Conservation (phyloP, 2,888 invertebrate genomes). For the Barypeithes pellucidus region DNA sequence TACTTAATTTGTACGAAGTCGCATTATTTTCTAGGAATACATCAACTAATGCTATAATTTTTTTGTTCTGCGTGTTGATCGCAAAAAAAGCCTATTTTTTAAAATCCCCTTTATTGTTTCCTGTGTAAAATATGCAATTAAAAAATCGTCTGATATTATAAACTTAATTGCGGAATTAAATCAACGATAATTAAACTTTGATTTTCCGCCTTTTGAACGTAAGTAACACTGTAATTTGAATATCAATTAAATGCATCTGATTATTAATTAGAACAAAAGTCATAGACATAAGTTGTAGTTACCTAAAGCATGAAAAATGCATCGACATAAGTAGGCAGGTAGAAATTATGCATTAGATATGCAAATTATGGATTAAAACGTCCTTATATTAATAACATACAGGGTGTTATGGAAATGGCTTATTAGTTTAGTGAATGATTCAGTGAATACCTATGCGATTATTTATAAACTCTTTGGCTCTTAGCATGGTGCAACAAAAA, state of each 20-base stretch:
- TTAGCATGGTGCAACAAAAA: too few relatives aligned
- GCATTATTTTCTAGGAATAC: conserved; percentile 9
- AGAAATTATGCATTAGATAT: conserved; percentile 18
- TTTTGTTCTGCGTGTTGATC: background rate
- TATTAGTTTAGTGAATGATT: too few relatives aligned
- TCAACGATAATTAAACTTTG: conserved; percentile 48
- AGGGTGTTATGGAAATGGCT: too few relatives aligned
- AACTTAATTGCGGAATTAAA: conserved; percentile 55
- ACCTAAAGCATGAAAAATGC: conserved; percentile 11
- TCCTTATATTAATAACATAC: too few relatives aligned
- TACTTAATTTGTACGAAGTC: conserved; percentile 4
- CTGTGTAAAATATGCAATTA: conserved; percentile 35
- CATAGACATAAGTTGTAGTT: conserved; percentile 8
- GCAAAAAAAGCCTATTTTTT: conserved; percentile 17
- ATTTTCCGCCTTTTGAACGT: conserved; percentile 38
- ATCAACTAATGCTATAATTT: conserved; percentile 6
- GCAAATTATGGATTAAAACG: background rate
- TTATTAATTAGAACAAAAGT: conserved; percentile 29
- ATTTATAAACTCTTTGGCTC: too few relatives aligned
- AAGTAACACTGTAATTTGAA: conserved; percentile 29
- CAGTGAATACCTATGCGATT: too few relatives aligned
- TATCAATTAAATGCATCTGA: conserved; percentile 37
- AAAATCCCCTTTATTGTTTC: conserved; percentile 33
- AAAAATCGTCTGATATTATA: conserved; percentile 58
- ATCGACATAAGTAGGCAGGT: background rate